Evolutionary conservation across 2,113 vertebrate species (phyloP), one percentile per base, ranked within the genome.

Genomic region (Upupa epops): DNA sequence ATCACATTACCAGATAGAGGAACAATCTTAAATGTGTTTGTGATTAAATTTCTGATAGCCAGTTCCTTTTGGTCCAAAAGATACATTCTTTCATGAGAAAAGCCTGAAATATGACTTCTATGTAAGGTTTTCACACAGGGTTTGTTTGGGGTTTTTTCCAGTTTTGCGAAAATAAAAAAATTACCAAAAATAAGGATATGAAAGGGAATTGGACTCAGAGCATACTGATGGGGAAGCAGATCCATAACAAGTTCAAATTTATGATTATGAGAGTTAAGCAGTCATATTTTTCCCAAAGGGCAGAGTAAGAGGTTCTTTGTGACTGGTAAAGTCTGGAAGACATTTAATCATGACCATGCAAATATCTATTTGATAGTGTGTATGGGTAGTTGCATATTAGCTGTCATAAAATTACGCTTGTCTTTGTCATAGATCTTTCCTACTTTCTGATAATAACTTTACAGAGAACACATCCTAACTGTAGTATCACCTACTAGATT

Each of bases 291-390:
- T 76, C 55, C 45, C 42, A 54, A 52, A 11, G 96, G 92, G 75
- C 87, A 90, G 93, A 96, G 83, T 93, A 95, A 97, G 92, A 96
- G 73, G 45, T 76, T 97, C 86, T 97, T 91, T 95, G 88, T 95
- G 93, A 97, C 92, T 95, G 86, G 88, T 91, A 90, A 92, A 89
- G 80, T 61, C 68, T 95, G 91, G 96, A 93, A 36, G 88, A 90
- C 86, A 89, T 84, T 97, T 97, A 97, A 96, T 96, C 86, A 94
- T 16, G 31, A 65, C 45, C 69, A 95, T 61, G 79, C 85, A 97
- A 96, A 95, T 97, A 96, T 80, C 79, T 97, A 84, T 96, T 95
- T 95, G 95, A 96, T 96, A 95, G 88, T 87, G 65, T 64, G 89
- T 94, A 92, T 91, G 42, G 60, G 86, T 84, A 70, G 79, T 92